These are phyloP conservation scores for Bagarius yarrelli DNA, from an alignment of 2,113 vertebrate genomes.

Conservation along the genomic window DNA sequence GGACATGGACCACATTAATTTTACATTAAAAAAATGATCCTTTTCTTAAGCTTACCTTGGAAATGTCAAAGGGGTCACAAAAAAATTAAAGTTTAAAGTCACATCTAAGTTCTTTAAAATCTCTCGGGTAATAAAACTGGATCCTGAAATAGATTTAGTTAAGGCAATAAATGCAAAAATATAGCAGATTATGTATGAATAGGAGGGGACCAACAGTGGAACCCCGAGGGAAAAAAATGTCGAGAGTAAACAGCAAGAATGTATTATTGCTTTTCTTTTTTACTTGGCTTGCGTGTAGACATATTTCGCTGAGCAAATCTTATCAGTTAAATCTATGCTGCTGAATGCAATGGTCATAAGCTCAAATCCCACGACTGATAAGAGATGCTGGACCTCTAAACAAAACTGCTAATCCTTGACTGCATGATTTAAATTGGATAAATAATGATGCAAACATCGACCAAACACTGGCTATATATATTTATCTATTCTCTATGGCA, in stretches of 20 bases:
- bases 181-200: background rate
- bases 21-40: constrained; percentile 1
- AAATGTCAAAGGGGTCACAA: constrained; percentile 13
- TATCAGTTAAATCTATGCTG: background rate
- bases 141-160: background rate
- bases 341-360: background rate
- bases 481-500: too few species aligned
- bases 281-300: background rate
- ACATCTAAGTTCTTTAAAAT: constrained; percentile 1
- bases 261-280: background rate
- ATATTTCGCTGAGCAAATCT: background rate
- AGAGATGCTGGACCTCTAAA: background rate
- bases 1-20: background rate
- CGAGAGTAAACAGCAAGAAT: background rate
- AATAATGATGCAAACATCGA: background rate
- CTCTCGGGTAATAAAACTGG: background rate
- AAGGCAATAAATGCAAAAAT: background rate
- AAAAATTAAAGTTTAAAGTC: background rate
- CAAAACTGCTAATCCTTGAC: background rate
- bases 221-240: background rate
- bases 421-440: background rate
- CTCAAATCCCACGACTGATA: background rate
- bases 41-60: background rate
- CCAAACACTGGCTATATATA: background rate
- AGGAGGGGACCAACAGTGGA: background rate